Evolutionary conservation across 2,113 vertebrate species (phyloP).

Genomic region (Cavia porcellus): DNA sequence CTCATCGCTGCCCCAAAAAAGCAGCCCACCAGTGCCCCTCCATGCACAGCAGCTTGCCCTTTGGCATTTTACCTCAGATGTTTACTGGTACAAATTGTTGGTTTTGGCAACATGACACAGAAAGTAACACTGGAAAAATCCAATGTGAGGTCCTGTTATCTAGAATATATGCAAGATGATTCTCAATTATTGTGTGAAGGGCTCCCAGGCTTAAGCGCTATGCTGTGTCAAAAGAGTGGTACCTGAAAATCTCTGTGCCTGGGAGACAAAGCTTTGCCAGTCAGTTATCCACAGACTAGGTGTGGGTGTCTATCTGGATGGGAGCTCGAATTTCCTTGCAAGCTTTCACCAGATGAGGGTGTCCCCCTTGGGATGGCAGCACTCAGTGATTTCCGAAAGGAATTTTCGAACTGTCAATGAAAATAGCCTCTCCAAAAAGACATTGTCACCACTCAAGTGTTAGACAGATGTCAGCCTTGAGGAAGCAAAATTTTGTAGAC

Average conservation of each 20-base stretch:
- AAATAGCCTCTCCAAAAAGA: slow-evolving; percentile 59
- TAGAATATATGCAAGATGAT: neutral
- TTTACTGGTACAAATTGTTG: neutral
- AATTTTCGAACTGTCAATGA: slow-evolving; percentile 71
- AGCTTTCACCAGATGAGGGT: slow-evolving; percentile 28
- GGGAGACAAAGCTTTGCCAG: neutral
- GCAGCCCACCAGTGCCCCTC: neutral
- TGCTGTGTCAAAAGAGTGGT: neutral
- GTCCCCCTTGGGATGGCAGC: slow-evolving; percentile 39
- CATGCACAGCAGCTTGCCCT: neutral
- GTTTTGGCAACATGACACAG: neutral
- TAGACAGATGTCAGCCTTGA: slow-evolving; percentile 66
- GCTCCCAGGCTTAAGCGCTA: neutral
- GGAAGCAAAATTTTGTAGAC: slow-evolving; percentile 57
- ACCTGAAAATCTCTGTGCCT: neutral
- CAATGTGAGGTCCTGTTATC: neutral
- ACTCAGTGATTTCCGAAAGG: slow-evolving; percentile 52
- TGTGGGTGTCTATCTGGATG: neutral
- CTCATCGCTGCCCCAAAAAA: neutral
- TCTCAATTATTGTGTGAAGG: neutral
- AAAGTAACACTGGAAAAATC: neutral
- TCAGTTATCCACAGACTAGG: neutral
- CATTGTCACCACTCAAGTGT: slow-evolving; percentile 39
- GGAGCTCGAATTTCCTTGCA: neutral
- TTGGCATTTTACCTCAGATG: neutral